phyloP scores from a whole-genome alignment of 2,797 vertebrate genomes.

The Telmatherina bonti region DNA sequence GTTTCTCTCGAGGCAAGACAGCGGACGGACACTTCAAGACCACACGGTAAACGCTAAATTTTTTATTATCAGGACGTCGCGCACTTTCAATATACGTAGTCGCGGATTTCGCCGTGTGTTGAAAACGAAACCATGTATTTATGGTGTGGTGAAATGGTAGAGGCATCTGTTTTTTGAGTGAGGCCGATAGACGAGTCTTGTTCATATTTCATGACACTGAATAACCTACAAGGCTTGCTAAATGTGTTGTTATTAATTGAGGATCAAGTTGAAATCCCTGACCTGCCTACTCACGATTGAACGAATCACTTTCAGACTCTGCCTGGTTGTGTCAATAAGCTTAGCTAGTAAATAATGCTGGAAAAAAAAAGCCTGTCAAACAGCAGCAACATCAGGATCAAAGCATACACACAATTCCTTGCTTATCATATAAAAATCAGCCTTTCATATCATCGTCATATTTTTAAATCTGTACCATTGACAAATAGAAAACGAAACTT shows the following conservation, averaged over 20 bases:
- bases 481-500: neutral
- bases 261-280: neutral
- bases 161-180: conserved; percentile 44
- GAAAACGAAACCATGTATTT: neutral
- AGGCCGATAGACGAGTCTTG: too few relatives aligned
- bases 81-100: neutral
- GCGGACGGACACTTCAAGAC: conserved; percentile 42
- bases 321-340: conserved; percentile 3
- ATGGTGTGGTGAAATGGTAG: conserved; percentile 42
- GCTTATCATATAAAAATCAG: neutral
- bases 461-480: neutral
- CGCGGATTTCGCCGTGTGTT: neutral
- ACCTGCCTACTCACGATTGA: neutral
- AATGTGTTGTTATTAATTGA: neutral
- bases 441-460: too few relatives aligned
- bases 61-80: neutral
- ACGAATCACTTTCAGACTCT: neutral
- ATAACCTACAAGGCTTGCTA: conserved; percentile 2
- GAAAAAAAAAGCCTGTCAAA: conserved; percentile 30
- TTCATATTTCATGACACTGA: conserved; percentile 32
- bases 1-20: conserved; percentile 60
- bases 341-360: conserved; percentile 2
- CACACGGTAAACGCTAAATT: conserved; percentile 67
- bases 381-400: conserved; percentile 9
- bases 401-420: neutral